phyloP scores from a whole-genome alignment of 1,140 invertebrate genomes.

The Steinernema khuongi region DNA sequence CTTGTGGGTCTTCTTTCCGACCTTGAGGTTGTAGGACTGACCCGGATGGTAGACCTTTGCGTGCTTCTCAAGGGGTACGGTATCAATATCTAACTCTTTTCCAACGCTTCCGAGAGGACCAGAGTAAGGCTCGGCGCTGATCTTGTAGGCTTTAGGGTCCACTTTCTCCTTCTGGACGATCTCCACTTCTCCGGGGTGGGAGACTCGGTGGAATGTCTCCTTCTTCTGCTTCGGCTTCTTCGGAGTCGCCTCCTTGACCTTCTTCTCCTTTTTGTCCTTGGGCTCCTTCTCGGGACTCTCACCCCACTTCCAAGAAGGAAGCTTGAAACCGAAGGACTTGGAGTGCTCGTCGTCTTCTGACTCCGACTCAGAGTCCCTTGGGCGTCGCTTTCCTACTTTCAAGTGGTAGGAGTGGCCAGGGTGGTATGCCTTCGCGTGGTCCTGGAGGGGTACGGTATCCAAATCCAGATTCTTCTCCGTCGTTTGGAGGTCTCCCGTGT shows the following conservation, averaged over 20 bases:
- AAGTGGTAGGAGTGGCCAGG: neutral
- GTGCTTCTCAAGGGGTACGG: neutral
- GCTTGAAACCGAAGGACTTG: slow-evolving; percentile 13
- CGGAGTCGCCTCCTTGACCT: too few species aligned
- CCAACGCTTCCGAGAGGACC: slow-evolving; percentile 5
- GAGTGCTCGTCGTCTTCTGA: too few species aligned
- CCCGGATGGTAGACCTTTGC: too few species aligned
- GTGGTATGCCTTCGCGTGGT: slow-evolving; percentile 21
- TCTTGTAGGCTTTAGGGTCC: slow-evolving; percentile 19
- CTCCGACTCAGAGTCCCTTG: neutral
- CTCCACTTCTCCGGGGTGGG: slow-evolving; percentile 32
- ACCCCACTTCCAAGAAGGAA: neutral
- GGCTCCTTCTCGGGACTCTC: too few species aligned
- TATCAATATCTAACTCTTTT: neutral
- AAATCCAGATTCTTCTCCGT: neutral
- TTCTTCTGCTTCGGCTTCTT: too few species aligned
- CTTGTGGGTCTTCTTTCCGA: neutral
- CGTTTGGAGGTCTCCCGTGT: slow-evolving; percentile 17
- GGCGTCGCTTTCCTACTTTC: neutral
- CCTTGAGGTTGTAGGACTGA: neutral
- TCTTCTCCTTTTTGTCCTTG: too few species aligned
- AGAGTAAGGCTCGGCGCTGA: slow-evolving; percentile 11
- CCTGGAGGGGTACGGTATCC: neutral
- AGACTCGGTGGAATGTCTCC: neutral
- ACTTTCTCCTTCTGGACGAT: slow-evolving; percentile 27